These are phyloP conservation scores for Istiophorus platypterus DNA, from an alignment of 2,113 vertebrate species.

Conservation along the genomic window DNA sequence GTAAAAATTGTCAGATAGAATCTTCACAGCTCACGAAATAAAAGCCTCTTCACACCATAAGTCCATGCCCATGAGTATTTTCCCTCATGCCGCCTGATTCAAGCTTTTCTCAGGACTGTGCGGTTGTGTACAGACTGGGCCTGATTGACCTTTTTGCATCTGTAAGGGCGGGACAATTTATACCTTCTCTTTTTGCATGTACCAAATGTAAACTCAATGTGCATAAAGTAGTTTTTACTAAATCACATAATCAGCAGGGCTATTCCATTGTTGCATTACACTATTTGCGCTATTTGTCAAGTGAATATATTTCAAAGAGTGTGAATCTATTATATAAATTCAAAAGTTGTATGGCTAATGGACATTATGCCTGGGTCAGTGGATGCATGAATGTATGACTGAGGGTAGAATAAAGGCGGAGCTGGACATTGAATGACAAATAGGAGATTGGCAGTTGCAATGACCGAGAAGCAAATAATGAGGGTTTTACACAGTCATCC, in stretches of 20 bases:
- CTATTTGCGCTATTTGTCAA: not conserved
- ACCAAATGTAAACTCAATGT: not conserved
- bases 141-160: not conserved
- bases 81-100: not conserved
- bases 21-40: too few species aligned
- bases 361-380: not conserved
- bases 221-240: not conserved
- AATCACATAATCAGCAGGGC: not conserved
- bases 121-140: not conserved
- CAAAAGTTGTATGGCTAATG: not conserved
- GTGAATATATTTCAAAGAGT: not conserved
- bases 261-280: not conserved
- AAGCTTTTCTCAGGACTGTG: not conserved
- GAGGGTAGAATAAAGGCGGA: not conserved
- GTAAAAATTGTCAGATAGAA: too few species aligned
- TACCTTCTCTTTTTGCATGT: not conserved
- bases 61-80: not conserved
- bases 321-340: not conserved
- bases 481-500: not conserved
- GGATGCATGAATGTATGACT: not conserved
- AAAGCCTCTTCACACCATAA: too few species aligned
- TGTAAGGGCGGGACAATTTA: not conserved
- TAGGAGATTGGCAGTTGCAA: not conserved
- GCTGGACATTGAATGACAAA: not conserved
- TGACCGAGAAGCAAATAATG: not conserved